phyloP scores from a whole-genome alignment of 2,888 invertebrate species.

The Vannuccia rotundouncinata region DNA sequence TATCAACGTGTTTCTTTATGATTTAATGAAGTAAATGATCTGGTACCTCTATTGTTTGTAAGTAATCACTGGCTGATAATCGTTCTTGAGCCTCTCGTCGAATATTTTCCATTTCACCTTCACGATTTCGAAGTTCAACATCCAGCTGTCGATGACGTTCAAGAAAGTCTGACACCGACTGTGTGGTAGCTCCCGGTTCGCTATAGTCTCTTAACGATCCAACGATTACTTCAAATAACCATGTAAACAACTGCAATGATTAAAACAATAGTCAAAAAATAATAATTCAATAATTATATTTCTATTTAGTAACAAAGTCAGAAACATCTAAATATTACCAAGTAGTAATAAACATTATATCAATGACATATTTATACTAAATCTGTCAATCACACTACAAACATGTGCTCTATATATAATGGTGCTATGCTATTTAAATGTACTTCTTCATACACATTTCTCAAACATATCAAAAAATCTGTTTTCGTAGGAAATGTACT shows the following conservation, averaged over 20 bases:
- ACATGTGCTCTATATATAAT: no score
- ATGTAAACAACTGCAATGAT: constrained; percentile 62
- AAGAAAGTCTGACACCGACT: constrained; percentile 66
- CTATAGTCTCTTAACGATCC: constrained; percentile 67
- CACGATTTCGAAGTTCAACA: constrained; percentile 61
- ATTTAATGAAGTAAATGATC: no score
- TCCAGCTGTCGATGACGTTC: constrained; percentile 68
- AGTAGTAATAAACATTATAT: no score
- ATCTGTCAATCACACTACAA: no score
- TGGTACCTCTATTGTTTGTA: constrained; percentile 18
- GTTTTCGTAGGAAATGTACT: no score
- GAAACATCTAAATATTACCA: no score
- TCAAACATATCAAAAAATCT: no score
- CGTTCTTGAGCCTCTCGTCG: neutral
- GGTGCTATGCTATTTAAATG: no score
- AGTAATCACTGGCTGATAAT: neutral
- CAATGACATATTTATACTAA: no score
- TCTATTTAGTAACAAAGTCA: no score
- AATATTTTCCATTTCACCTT: constrained; percentile 27
- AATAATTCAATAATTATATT: neutral
- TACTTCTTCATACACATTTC: no score
- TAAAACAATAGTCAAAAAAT: neutral
- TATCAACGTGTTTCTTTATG: no score
- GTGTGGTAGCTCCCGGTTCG: constrained; percentile 64
- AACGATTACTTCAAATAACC: constrained; percentile 60